A percentile compares a stretch with the other conserved stretches of the same genome.
phyloP scores from a whole-genome alignment of 2,888 invertebrate species.

The Prosopocoilus inquinatus region DNA sequence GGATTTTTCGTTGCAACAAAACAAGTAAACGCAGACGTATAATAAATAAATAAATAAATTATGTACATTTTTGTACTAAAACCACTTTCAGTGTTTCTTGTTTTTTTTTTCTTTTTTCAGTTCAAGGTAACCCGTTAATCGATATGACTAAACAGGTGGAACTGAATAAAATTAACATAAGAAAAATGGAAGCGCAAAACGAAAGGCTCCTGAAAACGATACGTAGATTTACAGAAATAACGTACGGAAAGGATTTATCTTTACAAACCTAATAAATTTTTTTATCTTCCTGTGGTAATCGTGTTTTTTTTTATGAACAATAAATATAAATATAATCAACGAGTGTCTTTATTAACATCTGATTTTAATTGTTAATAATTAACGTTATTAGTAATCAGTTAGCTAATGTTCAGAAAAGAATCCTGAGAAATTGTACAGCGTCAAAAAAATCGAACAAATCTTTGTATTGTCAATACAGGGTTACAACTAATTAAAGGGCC shows the following conservation, averaged over 20 bases:
- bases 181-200: constrained; percentile 15
- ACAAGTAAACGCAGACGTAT: neutral
- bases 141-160: constrained; percentile 21
- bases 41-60: neutral
- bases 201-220: constrained; percentile 14
- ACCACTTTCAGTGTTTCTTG: neutral
- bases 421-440: too few species aligned
- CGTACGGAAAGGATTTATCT: neutral
- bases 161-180: constrained; percentile 12
- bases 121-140: constrained; percentile 15
- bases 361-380: too few species aligned
- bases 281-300: too few species aligned
- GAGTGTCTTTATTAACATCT: too few species aligned
- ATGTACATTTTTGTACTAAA: neutral
- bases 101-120: constrained; percentile 6
- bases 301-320: too few species aligned
- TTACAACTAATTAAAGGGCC: too few species aligned
- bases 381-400: too few species aligned
- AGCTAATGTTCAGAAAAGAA: too few species aligned
- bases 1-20: neutral
- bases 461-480: too few species aligned
- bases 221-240: constrained; percentile 5
- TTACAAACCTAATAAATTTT: too few species aligned
- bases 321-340: too few species aligned
- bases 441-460: too few species aligned